Evolutionary conservation across 2,113 vertebrate species (phyloP).

Genomic region (Myodes glareolus): DNA sequence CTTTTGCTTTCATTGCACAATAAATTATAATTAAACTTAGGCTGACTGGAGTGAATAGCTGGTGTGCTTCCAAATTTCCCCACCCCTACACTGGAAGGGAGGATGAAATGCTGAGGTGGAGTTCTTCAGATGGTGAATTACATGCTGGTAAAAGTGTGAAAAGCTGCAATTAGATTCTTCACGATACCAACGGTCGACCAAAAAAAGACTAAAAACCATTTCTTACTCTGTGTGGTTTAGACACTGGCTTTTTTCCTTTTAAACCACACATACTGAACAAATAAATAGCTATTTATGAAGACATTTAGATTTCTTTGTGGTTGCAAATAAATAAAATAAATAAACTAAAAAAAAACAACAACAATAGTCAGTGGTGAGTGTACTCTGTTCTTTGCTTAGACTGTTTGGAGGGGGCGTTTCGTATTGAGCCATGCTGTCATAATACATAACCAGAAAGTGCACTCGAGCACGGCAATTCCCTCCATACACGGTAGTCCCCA

Average conservation of each 20-base stretch:
- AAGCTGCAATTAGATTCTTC: constrained; percentile 59
- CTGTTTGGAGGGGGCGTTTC: constrained; percentile 1
- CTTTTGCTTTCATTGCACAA: constrained; percentile 37
- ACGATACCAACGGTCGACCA: background rate
- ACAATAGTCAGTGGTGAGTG: background rate
- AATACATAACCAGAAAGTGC: constrained; percentile 58
- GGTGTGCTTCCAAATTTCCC: constrained; percentile 57
- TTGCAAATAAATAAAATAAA: background rate
- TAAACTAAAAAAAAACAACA: background rate
- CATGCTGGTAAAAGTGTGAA: constrained; percentile 28
- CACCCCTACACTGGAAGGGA: constrained; percentile 35
- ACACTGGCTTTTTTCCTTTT: background rate
- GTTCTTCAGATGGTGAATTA: constrained; percentile 56
- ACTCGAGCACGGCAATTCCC: constrained; percentile 45
- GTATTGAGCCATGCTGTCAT: constrained; percentile 44
- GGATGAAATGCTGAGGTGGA: constrained; percentile 43
- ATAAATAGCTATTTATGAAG: constrained; percentile 65
- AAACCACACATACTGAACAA: constrained; percentile 51
- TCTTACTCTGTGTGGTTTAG: constrained; percentile 39
- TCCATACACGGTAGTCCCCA: constrained; percentile 50
- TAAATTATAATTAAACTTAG: constrained; percentile 69
- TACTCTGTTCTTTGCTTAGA: constrained; percentile 55
- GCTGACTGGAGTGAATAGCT: constrained; percentile 46
- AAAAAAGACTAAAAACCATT: constrained; percentile 44
- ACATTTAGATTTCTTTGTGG: constrained; percentile 37